phyloP scores from a whole-genome alignment of 2,797 vertebrate species.

The Poecilia picta region DNA sequence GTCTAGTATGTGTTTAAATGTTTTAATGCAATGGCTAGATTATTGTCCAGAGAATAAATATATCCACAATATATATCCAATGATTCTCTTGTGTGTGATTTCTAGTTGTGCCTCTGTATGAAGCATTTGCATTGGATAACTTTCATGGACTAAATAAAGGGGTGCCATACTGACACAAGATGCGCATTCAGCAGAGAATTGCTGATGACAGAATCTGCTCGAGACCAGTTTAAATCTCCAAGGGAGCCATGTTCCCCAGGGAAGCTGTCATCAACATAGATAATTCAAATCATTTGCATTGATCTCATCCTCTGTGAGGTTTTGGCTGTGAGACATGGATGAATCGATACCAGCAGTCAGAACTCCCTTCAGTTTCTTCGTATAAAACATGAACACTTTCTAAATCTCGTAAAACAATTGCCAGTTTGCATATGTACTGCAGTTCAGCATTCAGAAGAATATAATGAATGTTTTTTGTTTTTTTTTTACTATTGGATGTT shows the following conservation, averaged over 20 bases:
- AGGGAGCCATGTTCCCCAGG: slow-evolving; percentile 16
- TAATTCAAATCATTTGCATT: slow-evolving; percentile 51
- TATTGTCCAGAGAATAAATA: not conserved
- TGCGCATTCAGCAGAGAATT: slow-evolving; percentile 42
- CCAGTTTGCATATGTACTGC: not conserved
- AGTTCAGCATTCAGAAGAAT: not conserved
- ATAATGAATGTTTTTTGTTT: too few species aligned
- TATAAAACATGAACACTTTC: slow-evolving; percentile 10
- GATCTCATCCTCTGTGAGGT: slow-evolving; percentile 46
- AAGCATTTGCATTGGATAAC: not conserved
- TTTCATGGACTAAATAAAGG: slow-evolving; percentile 51
- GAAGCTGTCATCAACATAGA: slow-evolving; percentile 50
- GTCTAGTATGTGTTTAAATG: not conserved
- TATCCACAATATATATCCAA: not conserved
- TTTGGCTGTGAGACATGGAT: slow-evolving; percentile 50
- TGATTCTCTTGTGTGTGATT: not conserved
- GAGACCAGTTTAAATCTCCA: slow-evolving; percentile 9
- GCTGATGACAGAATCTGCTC: slow-evolving; percentile 13
- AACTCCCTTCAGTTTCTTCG: slow-evolving; percentile 15
- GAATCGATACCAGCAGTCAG: slow-evolving; percentile 63
- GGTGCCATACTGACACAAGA: slow-evolving; percentile 55
- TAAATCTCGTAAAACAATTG: not conserved
- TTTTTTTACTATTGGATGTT: not conserved
- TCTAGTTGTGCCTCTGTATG: not conserved
- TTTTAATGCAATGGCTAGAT: not conserved